Conservation (phyloP, 2,113 vertebrate genomes). For the Cottus gobio region DNA sequence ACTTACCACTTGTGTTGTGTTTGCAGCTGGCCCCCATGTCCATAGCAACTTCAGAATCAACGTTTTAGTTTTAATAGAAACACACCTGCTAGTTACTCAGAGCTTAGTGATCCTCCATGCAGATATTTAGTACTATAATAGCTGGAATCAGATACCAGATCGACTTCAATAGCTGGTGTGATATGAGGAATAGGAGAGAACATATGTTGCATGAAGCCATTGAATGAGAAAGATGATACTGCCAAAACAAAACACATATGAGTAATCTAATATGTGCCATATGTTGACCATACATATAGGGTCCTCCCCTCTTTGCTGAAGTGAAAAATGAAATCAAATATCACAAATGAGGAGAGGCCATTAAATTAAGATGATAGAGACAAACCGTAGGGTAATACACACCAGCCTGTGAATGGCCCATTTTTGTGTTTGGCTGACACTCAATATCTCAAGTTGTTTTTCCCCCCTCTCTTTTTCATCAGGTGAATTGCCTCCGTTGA, state of each 20-base stretch:
- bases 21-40: neutral
- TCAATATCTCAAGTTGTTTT: constrained; percentile 60
- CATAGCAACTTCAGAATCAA: neutral
- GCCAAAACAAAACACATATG: constrained; percentile 75
- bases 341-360: constrained; percentile 65
- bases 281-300: constrained; percentile 76
- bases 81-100: constrained; percentile 3
- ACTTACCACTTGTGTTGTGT: neutral
- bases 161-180: constrained; percentile 66
- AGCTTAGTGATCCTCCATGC: constrained; percentile 18
- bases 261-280: constrained; percentile 81
- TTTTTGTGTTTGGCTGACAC: constrained; percentile 70
- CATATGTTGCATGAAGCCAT: constrained; percentile 77
- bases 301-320: constrained; percentile 43
- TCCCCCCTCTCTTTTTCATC: constrained; percentile 54
- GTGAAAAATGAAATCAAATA: constrained; percentile 80
- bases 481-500: constrained; percentile 72
- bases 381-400: constrained; percentile 56
- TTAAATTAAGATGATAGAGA: constrained; percentile 70
- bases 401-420: constrained; percentile 58
- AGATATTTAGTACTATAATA: constrained; percentile 48
- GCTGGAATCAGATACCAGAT: constrained; percentile 60
- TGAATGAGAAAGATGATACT: constrained; percentile 73
- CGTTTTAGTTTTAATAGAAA: neutral
- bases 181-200: constrained; percentile 66